Conservation (phyloP, 2,888 invertebrate species). For the Tricholauxania praeusta region DNA sequence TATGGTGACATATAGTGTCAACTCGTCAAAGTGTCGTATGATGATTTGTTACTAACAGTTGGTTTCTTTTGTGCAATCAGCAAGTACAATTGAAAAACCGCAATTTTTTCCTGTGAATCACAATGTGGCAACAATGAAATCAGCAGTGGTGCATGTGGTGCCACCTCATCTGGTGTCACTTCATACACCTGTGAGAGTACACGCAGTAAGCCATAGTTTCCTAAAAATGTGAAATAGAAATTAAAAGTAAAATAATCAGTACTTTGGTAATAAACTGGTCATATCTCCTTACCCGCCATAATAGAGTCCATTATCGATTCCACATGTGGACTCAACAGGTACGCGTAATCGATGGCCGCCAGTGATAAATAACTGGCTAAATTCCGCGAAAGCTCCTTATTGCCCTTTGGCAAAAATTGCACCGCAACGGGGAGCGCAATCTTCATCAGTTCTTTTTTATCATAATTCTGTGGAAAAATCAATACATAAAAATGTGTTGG, state of each 20-base stretch:
- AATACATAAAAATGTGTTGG: too few species aligned
- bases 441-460: slow-evolving; percentile 72
- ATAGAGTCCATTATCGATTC: slow-evolving; percentile 92
- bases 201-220: slow-evolving; percentile 88
- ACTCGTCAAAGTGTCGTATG: not conserved
- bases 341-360: slow-evolving; percentile 91
- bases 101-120: slow-evolving; percentile 87
- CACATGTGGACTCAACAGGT: slow-evolving; percentile 86
- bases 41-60: slow-evolving; percentile 69
- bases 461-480: slow-evolving; percentile 68
- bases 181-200: slow-evolving; percentile 92
- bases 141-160: slow-evolving; percentile 86
- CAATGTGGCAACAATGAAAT: slow-evolving; percentile 82
- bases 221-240: slow-evolving; percentile 68
- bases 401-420: slow-evolving; percentile 90
- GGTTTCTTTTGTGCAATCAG: slow-evolving; percentile 86
- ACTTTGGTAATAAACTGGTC: not conserved
- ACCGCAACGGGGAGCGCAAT: slow-evolving; percentile 89
- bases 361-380: slow-evolving; percentile 92
- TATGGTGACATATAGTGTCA: too few species aligned
- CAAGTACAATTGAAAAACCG: slow-evolving; percentile 84
- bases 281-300: slow-evolving; percentile 75
- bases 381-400: slow-evolving; percentile 88
- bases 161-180: slow-evolving; percentile 87
- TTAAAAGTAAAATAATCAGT: not conserved